These are phyloP conservation scores for Clivina fossor DNA, from an alignment of 2,888 invertebrate genomes.

Conservation along the genomic window DNA sequence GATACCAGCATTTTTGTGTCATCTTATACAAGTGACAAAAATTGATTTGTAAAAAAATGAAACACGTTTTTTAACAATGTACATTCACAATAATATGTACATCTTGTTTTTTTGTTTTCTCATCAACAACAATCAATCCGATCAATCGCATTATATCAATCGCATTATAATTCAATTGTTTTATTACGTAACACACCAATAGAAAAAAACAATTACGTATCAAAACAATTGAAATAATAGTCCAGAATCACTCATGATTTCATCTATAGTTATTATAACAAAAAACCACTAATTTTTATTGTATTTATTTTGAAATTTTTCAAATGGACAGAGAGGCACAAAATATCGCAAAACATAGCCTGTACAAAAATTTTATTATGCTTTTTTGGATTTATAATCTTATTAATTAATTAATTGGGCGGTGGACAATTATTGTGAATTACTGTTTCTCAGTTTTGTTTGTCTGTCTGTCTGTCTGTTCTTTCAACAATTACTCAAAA, in stretches of 20 bases:
- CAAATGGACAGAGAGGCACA: slow-evolving; percentile 15
- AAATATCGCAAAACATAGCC: slow-evolving; percentile 14
- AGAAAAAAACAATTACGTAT: too few relatives aligned
- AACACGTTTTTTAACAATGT: slow-evolving; percentile 29
- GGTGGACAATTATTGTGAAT: slow-evolving; percentile 3
- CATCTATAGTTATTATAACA: too few relatives aligned
- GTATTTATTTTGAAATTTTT: neutral
- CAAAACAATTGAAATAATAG: too few relatives aligned
- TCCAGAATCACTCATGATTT: too few relatives aligned
- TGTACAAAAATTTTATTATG: slow-evolving; percentile 12
- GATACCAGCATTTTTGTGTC: slow-evolving; percentile 22
- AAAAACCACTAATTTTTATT: too few relatives aligned
- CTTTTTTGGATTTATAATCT: slow-evolving; percentile 2
- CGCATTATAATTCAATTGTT: too few relatives aligned
- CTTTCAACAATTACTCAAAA: neutral
- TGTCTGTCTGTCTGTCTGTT: neutral
- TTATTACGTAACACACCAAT: too few relatives aligned
- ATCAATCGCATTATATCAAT: too few relatives aligned
- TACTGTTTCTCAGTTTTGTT: neutral
- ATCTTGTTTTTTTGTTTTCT: too few relatives aligned
- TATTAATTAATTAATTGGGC: slow-evolving; percentile 20
- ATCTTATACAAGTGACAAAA: slow-evolving; percentile 25
- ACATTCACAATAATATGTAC: slow-evolving; percentile 30
- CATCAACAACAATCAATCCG: too few relatives aligned
- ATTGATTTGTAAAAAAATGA: slow-evolving; percentile 31